Percentiles rank a stretch among this genome's conserved stretches.
These are phyloP conservation scores for Colletes collaris DNA, from an alignment of 2,888 invertebrate species.

Conservation along the genomic window DNA sequence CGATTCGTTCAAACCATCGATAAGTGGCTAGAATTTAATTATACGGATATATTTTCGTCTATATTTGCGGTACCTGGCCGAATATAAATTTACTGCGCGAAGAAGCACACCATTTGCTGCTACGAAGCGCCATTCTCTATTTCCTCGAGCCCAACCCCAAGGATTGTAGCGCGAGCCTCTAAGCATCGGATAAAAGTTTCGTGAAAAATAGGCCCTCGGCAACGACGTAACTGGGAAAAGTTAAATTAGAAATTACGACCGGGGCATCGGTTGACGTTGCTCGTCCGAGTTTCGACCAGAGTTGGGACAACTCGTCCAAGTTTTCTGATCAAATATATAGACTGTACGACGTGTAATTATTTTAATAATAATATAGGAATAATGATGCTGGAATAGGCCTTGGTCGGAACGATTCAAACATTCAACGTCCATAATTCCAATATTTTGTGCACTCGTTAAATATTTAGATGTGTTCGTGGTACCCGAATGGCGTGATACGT, in stretches of 20 bases:
- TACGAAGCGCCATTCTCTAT: conserved; percentile 18
- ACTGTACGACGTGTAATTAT: too few relatives aligned
- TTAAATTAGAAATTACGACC: conserved; percentile 43
- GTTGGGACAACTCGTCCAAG: too few relatives aligned
- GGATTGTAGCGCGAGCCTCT: conserved; percentile 26
- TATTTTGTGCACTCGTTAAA: too few relatives aligned
- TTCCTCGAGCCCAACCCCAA: conserved; percentile 18
- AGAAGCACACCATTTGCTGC: conserved; percentile 2
- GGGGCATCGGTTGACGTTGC: not conserved
- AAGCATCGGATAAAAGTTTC: conserved; percentile 44
- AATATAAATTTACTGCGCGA: conserved; percentile 42
- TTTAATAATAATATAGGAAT: too few relatives aligned
- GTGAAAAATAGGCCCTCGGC: conserved; percentile 38
- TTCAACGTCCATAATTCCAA: too few relatives aligned
- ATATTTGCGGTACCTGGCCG: conserved; percentile 20
- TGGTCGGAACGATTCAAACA: too few relatives aligned
- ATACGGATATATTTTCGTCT: not conserved
- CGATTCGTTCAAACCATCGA: too few relatives aligned
- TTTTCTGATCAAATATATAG: too few relatives aligned
- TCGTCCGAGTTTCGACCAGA: not conserved
- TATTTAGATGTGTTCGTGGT: too few relatives aligned
- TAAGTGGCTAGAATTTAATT: conserved; percentile 9
- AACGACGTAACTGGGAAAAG: not conserved
- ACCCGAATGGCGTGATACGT: too few relatives aligned
- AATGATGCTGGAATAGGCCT: too few relatives aligned